These are phyloP conservation scores for Geopemphigus sp. DNA, from an alignment of 1,140 invertebrate species.

Conservation along the genomic window DNA sequence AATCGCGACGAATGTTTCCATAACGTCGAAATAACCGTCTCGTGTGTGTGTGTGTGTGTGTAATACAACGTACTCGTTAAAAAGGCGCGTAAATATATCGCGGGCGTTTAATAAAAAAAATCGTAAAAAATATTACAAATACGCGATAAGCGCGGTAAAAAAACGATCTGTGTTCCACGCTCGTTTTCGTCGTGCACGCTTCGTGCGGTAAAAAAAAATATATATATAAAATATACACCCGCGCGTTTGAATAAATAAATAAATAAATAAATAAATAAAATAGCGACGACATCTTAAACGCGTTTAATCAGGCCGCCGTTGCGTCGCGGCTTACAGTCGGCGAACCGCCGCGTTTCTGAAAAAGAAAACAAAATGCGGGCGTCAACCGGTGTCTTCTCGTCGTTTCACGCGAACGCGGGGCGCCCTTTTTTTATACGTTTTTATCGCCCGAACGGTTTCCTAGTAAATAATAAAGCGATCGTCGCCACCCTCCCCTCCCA, in stretches of 20 bases:
- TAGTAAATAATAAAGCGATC: constrained; percentile 20
- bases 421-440: too few species aligned
- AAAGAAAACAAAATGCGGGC: background rate
- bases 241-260: constrained; percentile 27
- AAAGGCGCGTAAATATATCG: too few species aligned
- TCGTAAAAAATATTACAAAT: background rate
- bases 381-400: too few species aligned
- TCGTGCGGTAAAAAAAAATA: too few species aligned
- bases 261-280: constrained; percentile 40
- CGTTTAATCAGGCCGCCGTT: constrained; percentile 46
- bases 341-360: constrained; percentile 41
- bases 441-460: too few species aligned
- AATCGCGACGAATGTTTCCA: too few species aligned
- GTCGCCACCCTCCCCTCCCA: too few species aligned
- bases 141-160: background rate
- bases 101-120: background rate
- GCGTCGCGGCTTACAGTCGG: constrained; percentile 39
- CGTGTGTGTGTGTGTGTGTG: too few species aligned
- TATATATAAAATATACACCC: background rate
- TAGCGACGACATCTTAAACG: constrained; percentile 37
- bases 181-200: background rate
- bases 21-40: too few species aligned
- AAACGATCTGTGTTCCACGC: background rate
- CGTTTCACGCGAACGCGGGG: too few species aligned
- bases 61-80: too few species aligned